Percentiles rank a stretch among this genome's conserved stretches.
These are phyloP conservation scores for Cactoblastis cactorum DNA, from an alignment of 2,888 invertebrate genomes.

Conservation along the genomic window DNA sequence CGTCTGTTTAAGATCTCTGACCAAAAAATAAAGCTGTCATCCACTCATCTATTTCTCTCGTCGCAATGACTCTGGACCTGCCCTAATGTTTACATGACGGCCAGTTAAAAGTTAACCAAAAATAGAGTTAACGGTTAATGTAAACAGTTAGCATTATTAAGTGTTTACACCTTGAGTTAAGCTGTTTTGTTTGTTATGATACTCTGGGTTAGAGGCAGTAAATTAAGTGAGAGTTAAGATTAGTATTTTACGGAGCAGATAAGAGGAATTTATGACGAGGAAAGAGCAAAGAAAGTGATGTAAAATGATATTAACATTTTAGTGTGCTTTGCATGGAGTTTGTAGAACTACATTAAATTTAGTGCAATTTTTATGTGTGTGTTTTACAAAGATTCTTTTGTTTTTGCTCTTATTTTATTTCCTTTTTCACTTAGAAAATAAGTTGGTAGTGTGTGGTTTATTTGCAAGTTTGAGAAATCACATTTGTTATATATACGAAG, in stretches of 20 bases:
- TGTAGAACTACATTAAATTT: too few species aligned
- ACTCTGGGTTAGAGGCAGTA: slow-evolving; percentile 6
- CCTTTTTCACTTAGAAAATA: too few species aligned
- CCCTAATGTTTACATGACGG: slow-evolving; percentile 1
- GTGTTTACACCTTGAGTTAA: slow-evolving; percentile 11
- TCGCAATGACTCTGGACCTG: background rate
- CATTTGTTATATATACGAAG: too few species aligned
- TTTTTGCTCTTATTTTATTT: too few species aligned
- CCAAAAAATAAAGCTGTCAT: background rate
- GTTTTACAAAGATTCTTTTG: too few species aligned
- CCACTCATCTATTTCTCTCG: background rate
- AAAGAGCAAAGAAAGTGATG: background rate
- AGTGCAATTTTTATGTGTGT: background rate
- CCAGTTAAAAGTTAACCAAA: slow-evolving; percentile 24
- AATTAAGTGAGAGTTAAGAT: slow-evolving; percentile 5
- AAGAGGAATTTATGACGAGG: background rate
- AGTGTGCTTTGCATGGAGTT: too few species aligned
- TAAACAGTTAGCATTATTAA: slow-evolving; percentile 33
- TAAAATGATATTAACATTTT: background rate
- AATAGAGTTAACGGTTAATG: slow-evolving; percentile 33
- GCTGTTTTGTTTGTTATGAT: slow-evolving; percentile 4
- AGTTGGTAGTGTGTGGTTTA: too few species aligned
- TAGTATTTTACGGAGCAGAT: background rate
- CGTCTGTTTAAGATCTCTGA: too few species aligned
- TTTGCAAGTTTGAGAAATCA: too few species aligned